Percentiles rank a stretch among this genome's conserved stretches.
Evolutionary conservation across 2,797 vertebrate species (phyloP).

Genomic region (Synaphobranchus kaupii): DNA sequence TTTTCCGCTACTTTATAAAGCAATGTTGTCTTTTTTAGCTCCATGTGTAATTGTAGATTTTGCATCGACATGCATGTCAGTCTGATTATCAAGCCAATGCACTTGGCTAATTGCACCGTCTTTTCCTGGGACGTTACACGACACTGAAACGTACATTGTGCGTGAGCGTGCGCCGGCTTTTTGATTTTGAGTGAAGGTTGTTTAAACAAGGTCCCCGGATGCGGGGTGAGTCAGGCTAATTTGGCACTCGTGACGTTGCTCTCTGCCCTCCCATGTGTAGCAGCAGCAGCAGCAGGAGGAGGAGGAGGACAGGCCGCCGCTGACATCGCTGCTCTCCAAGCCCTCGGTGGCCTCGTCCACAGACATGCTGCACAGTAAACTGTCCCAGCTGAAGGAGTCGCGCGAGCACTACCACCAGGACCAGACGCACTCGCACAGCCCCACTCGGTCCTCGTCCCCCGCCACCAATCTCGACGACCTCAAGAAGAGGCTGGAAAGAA

Average conservation of each 20-base stretch:
- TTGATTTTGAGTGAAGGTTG: neutral
- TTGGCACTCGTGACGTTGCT: neutral
- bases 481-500: constrained; percentile 98
- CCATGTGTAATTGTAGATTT: no score
- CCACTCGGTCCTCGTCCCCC: constrained; percentile 77
- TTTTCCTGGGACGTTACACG: neutral
- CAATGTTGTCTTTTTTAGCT: no score
- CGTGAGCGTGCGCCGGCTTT: no score
- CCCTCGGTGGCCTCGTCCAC: constrained; percentile 93
- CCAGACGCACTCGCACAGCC: constrained; percentile 77
- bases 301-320: constrained; percentile 75
- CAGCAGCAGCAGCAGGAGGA: constrained; percentile 38
- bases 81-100: no score
- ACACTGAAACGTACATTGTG: neutral
- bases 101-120: no score
- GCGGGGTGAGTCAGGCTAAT: neutral
- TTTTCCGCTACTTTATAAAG: no score
- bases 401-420: constrained; percentile 91
- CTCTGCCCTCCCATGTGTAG: neutral
- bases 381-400: constrained; percentile 94
- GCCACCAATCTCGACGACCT: constrained; percentile 95
- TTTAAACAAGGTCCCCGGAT: neutral
- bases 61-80: no score
- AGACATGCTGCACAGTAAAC: constrained; percentile 97
- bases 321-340: constrained; percentile 87